Base-by-base conservation (phyloP, 2,888 invertebrate species). In the Drosophila mercatorum region DNA sequence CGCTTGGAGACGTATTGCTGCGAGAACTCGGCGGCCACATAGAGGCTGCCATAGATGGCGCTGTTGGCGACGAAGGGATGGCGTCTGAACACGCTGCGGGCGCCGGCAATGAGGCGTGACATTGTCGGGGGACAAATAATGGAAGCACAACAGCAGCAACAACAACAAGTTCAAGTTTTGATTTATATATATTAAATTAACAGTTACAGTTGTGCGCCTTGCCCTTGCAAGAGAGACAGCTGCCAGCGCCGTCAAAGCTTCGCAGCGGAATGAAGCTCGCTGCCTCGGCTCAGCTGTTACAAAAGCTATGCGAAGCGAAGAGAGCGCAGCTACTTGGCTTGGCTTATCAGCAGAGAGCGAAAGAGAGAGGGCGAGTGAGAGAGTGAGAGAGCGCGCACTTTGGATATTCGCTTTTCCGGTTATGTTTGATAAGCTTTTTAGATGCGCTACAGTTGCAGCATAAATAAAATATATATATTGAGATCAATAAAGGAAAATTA, bases 21-120 rank as follows among this genome's bases (percentile, higher is more conserved):
- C 0, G 96, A 95, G 66, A 96, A 94, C 91, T 97, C 97, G 0
- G 97, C 97, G 5, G 95, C 95, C 0, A 95, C 95, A 91, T 96
- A 97, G 81, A 97, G 95, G 0, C 95, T 94, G 6, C 96, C 97
- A 91, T 97, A 97, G 41, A 96, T 94, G 4, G 94, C 91, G 80
- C 94, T 93, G 85, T 95, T 95, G 63, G 94, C 93, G 46, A 94
- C 69, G 36, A 95, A 92, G 0, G 95, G 95, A 72, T 94, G 92
- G 75, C 91, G 93, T 74, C 92, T 91, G 53, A 95, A 93, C 14
- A 94, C 73, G 3, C 67, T 67, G 36, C 85, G 85, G 52, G 84
- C 78, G 56, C 63, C 74, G 47, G 78, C 78, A 47, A 86, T 60
- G 38, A 91, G 67, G 11, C 82, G 81, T 14, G 87, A 74, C 91